Evolutionary conservation across 2,888 invertebrate genomes (phyloP), one percentile per base, ranked within the genome.

Genomic region (Plebejus melissa): DNA sequence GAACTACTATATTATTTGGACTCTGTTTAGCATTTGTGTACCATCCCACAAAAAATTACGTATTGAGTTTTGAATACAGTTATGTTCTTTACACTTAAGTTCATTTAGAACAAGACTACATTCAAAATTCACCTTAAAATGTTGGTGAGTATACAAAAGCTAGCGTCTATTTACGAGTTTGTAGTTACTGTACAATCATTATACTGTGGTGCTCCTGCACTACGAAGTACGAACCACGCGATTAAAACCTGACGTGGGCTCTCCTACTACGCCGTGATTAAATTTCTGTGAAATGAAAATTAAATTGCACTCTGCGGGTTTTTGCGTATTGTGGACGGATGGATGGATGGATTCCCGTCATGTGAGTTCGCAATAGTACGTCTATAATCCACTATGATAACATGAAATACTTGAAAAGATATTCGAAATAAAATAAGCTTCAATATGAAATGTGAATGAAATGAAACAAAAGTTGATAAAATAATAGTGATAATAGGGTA

Each of bases 261-360:
- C 60, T 28, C 11, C 3, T 58, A 28, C 60, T 28, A 28, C 60
- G 60, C 11, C 60, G 9, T 60, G 60, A 60, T 60, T 60, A 60
- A 60, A 60, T 60, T 58, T 60, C 60, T 60, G 60, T 28, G 60
- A 60, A 60, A 60, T 60, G 60, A 60, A 60, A 60, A 60, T 60
- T 28, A 60, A 60, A 60, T 60, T 60, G 60, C 60, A 60, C 60
- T 60, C 22, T 28, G 58, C 58, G 22, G 60, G 60, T 60, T 60
- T 28, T 60, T 60, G 28, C 60, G 60, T 28, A 60, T 28, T 60
- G 60, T 60, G 58, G n/a, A 22, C 13, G 6, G n/a, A 16, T 54
- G 54, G 54, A 54, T 54, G 54, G 54, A 54, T 54, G 54, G 54
- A 54, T 2, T 7, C 54, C 16, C 54, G 54, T 54, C 54, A 54